phyloP scores from a whole-genome alignment of 2,797 vertebrate species.

The Sebastes baramenuke region DNA sequence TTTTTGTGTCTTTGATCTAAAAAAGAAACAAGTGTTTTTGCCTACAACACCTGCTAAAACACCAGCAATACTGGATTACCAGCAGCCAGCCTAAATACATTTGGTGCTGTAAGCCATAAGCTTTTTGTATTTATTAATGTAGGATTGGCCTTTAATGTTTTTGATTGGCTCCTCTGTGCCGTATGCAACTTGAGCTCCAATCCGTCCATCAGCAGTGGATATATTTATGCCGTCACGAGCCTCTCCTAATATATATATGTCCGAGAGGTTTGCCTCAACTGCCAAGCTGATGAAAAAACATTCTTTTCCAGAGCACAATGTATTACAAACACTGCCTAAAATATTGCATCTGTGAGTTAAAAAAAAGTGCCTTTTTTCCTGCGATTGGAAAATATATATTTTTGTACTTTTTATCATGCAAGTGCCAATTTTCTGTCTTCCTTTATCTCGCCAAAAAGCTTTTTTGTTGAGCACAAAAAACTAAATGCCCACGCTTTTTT shows the following conservation, averaged over 20 bases:
- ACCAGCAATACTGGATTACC: constrained; percentile 50
- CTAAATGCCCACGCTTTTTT: constrained; percentile 29
- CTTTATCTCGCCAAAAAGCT: constrained; percentile 40
- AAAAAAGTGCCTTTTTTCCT: constrained; percentile 69
- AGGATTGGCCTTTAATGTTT: constrained; percentile 4
- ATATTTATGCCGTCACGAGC: background rate
- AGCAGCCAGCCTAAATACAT: constrained; percentile 17
- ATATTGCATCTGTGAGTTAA: constrained; percentile 15
- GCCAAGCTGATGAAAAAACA: constrained; percentile 11
- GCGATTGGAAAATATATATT: constrained; percentile 59
- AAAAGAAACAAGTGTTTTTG: background rate
- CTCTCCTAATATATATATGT: background rate
- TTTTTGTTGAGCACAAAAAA: constrained; percentile 42
- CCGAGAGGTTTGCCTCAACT: background rate
- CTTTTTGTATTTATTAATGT: constrained; percentile 18
- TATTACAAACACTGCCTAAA: constrained; percentile 56
- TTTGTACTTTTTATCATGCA: constrained; percentile 60
- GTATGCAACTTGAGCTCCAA: constrained; percentile 19
- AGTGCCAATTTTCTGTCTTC: constrained; percentile 65
- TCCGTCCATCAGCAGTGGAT: constrained; percentile 49
- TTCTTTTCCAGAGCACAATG: constrained; percentile 53
- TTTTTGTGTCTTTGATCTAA: constrained; percentile 52
- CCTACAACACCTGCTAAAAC: constrained; percentile 42
- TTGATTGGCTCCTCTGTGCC: constrained; percentile 24
- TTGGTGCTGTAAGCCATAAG: background rate